A percentile compares a stretch with the other conserved stretches of the same genome.
Evolutionary conservation across 2,888 invertebrate genomes (phyloP).

Genomic region (Mantis religiosa): DNA sequence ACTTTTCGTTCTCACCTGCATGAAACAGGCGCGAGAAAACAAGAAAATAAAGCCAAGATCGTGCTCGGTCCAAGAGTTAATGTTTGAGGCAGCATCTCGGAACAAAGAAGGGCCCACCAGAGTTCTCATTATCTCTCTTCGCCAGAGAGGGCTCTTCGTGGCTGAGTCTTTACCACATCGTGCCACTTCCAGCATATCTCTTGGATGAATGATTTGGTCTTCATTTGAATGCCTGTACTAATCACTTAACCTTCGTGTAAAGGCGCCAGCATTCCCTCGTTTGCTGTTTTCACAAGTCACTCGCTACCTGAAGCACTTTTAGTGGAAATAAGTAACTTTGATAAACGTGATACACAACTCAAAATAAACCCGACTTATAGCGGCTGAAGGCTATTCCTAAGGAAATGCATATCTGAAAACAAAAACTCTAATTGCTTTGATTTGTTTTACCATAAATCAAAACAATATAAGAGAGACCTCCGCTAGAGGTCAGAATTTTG

Average conservation of each 20-base stretch:
- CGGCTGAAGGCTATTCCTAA: too few species aligned
- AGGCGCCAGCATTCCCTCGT: not conserved
- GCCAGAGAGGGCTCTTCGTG: not conserved
- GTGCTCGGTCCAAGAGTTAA: not conserved
- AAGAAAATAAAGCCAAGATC: not conserved
- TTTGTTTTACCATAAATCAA: too few species aligned
- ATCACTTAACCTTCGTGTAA: not conserved
- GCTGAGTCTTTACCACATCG: not conserved
- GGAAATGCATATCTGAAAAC: too few species aligned
- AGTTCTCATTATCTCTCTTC: not conserved
- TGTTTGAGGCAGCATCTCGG: not conserved
- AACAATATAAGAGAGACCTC: too few species aligned
- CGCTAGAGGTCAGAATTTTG: too few species aligned
- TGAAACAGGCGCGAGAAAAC: not conserved
- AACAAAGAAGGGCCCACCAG: not conserved
- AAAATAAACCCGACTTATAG: too few species aligned
- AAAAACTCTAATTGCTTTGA: too few species aligned
- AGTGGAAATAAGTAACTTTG: too few species aligned
- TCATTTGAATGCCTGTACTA: not conserved
- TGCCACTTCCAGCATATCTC: not conserved
- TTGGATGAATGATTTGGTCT: not conserved
- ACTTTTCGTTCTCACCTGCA: not conserved
- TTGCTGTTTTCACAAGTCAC: not conserved
- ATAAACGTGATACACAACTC: too few species aligned
- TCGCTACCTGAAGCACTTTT: too few species aligned